phyloP scores from a whole-genome alignment of 2,113 vertebrate species.

The Tachysurus fulvidraco region DNA sequence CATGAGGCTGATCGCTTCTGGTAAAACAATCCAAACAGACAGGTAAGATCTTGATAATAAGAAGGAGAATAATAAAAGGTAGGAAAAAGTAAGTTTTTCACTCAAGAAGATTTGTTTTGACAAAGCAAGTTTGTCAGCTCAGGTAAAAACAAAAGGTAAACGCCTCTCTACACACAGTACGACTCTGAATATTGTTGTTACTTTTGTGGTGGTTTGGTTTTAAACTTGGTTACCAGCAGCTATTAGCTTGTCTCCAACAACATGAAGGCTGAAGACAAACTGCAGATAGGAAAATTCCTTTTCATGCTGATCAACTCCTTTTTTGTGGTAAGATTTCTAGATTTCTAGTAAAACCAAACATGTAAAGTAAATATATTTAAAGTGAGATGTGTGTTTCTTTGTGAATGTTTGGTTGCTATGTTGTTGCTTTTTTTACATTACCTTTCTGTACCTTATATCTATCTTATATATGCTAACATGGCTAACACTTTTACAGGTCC shows the following conservation, averaged over 20 bases:
- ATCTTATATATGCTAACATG: neutral
- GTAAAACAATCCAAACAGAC: slow-evolving; percentile 14
- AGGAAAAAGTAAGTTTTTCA: neutral
- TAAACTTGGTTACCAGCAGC: neutral
- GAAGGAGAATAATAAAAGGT: neutral
- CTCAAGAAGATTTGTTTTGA: neutral
- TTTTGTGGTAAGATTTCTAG: slow-evolving; percentile 63
- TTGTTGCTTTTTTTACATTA: no score
- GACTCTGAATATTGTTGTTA: neutral
- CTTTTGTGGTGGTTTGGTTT: neutral
- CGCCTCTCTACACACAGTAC: neutral
- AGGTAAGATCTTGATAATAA: neutral
- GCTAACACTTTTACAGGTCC: slow-evolving; percentile 54
- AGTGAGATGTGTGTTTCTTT: slow-evolving; percentile 6
- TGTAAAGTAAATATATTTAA: neutral
- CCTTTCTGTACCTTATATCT: no score
- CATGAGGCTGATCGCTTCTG: slow-evolving; percentile 37
- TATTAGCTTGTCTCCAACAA: neutral
- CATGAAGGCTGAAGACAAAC: slow-evolving; percentile 65
- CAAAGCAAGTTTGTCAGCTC: neutral
- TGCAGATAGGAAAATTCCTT: slow-evolving; percentile 65
- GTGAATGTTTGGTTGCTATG: neutral
- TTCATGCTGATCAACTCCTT: slow-evolving; percentile 59
- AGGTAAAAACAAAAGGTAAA: neutral
- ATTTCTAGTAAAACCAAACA: neutral